Evolutionary conservation across 2,113 vertebrate species (phyloP).

Genomic region (Tachycineta bicolor): DNA sequence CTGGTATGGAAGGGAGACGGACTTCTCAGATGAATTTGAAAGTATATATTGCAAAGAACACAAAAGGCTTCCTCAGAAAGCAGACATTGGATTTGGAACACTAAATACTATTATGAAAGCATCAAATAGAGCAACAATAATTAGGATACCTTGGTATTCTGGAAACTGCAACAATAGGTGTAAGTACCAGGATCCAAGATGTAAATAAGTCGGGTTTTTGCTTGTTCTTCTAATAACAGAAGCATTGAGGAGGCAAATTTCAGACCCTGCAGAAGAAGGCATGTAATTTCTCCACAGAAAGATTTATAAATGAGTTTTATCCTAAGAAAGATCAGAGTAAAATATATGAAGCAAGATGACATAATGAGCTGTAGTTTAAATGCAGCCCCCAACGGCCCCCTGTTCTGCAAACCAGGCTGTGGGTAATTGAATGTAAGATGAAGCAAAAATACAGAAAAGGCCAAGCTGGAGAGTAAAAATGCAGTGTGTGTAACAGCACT

Average conservation of each 20-base stretch:
- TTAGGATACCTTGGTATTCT: slow-evolving; percentile 32
- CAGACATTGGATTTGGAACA: slow-evolving; percentile 1
- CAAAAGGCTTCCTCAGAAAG: slow-evolving; percentile 32
- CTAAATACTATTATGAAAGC: background rate
- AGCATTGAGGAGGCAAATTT: slow-evolving; percentile 57
- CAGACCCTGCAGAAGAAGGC: slow-evolving; percentile 38
- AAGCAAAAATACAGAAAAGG: slow-evolving; percentile 70
- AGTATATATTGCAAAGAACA: background rate
- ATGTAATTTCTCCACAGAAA: slow-evolving; percentile 53
- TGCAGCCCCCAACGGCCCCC: background rate
- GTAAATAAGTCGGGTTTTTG: slow-evolving; percentile 24
- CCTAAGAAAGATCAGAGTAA: slow-evolving; percentile 58
- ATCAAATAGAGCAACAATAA: slow-evolving; percentile 38
- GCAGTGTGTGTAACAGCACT: slow-evolving; percentile 46
- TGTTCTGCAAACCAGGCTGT: slow-evolving; percentile 48
- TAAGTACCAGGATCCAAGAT: slow-evolving; percentile 41
- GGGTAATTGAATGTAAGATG: slow-evolving; percentile 68
- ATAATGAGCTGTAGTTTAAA: slow-evolving; percentile 55
- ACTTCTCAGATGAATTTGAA: background rate
- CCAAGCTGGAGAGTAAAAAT: slow-evolving; percentile 72
- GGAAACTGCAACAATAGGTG: slow-evolving; percentile 23
- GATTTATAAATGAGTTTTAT: slow-evolving; percentile 67
- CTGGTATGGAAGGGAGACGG: background rate
- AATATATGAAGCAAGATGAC: slow-evolving; percentile 63
- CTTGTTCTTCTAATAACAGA: slow-evolving; percentile 60